Evolutionary conservation across 1,140 invertebrate species (phyloP), one percentile per base, ranked within the genome.

Genomic region (Bombus terrestris): DNA sequence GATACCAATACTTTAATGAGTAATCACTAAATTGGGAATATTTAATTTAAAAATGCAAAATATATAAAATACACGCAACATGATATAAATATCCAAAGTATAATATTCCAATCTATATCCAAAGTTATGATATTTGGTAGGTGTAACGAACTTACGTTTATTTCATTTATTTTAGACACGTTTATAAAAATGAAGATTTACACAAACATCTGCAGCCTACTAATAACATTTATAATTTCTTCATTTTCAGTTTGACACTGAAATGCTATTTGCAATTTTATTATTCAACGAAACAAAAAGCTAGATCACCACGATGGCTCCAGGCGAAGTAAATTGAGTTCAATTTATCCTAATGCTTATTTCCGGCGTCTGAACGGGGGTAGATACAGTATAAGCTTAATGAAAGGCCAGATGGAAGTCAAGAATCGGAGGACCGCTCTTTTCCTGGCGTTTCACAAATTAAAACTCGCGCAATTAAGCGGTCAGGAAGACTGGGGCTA

Each of bases 391-490:
- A 62, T 84, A 69, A 76, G 82, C 59, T 87, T 87, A 84, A 87
- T 87, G 86, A 87, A 87, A 84, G 86, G 75, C 75, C 59, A 64
- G 75, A 79, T 68, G 86, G 68, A 83, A 75, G 85, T 75, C 72
- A 86, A 64, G 72, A 77, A 82, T 83, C 81, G 35, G 66, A 76
- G 64, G 81, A 81, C 69, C 75, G 79, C 64, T 79, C 71, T 84
- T 89, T 83, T 84, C 87, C 87, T 85, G 86, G 83, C 90, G 85
- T 94, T 92, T 91, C 88, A 71, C 87, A 92, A 94, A 94, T 94
- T 93, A 93, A 94, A 94, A 93, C 85, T 89, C 86, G 84, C 83
- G 92, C 91, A 94, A 94, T 94, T 94, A 93, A 91, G 86, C 84
- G 86, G 85, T 84, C 81, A 83, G 86, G 84, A 66, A 73, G 78